Conservation (phyloP, 2,113 vertebrate species). For the Larimichthys crocea region DNA sequence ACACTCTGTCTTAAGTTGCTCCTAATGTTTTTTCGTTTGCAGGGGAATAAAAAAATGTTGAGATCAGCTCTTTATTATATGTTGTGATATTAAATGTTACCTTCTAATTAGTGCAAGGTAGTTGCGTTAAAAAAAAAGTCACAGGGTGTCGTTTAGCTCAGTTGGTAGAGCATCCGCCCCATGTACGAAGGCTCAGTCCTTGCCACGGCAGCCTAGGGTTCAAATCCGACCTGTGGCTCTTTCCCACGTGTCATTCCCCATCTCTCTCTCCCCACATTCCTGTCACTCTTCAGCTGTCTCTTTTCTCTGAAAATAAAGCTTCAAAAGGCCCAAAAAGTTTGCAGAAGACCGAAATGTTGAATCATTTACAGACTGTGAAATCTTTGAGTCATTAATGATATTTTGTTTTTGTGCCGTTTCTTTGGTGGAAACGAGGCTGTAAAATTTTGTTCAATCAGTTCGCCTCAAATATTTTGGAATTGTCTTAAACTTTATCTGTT, state of each 20-base stretch:
- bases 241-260: no score
- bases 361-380: not conserved
- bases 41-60: not conserved
- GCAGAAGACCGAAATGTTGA: slow-evolving; percentile 25
- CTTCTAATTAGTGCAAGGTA: slow-evolving; percentile 57
- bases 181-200: no score
- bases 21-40: slow-evolving; percentile 48
- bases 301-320: no score
- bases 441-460: slow-evolving; percentile 22
- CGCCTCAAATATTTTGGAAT: slow-evolving; percentile 56
- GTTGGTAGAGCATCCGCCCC: no score
- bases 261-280: no score
- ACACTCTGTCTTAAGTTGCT: slow-evolving; percentile 13
- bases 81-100: slow-evolving; percentile 52
- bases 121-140: slow-evolving; percentile 18
- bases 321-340: not conserved
- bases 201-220: no score
- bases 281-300: no score
- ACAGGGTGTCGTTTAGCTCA: not conserved
- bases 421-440: slow-evolving; percentile 29
- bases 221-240: no score
- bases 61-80: slow-evolving; percentile 8
- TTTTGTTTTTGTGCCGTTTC: slow-evolving; percentile 25
- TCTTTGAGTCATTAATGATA: slow-evolving; percentile 18
- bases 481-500: slow-evolving; percentile 55